Conservation (phyloP, 1,140 invertebrate species). For the Teleogryllus occipitalis region DNA sequence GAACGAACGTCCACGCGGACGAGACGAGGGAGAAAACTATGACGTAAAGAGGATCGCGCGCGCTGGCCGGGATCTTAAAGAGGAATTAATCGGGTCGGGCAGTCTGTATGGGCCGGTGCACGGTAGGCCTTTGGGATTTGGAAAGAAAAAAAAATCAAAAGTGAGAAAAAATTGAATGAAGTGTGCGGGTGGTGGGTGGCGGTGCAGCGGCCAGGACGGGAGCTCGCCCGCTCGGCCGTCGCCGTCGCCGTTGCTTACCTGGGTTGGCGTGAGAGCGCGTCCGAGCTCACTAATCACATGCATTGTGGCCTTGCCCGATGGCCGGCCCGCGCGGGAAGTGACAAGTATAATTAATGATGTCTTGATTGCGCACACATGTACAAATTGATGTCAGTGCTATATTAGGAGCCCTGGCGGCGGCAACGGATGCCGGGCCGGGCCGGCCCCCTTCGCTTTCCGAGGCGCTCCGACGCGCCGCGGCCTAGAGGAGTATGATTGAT, state of each 20-base stretch:
- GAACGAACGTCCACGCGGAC: not conserved
- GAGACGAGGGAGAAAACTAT: conserved; percentile 1
- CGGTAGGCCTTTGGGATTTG: too few relatives aligned
- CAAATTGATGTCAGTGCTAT: conserved; percentile 22
- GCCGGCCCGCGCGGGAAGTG: conserved; percentile 16
- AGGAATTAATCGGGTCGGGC: conserved; percentile 16
- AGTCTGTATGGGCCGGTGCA: not conserved
- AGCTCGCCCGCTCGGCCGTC: too few relatives aligned
- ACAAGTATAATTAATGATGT: conserved; percentile 26
- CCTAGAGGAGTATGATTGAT: conserved; percentile 7
- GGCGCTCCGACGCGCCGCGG: too few relatives aligned
- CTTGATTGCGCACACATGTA: conserved; percentile 23
- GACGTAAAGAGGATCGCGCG: not conserved
- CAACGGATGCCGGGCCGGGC: too few relatives aligned
- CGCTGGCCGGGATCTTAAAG: conserved; percentile 12
- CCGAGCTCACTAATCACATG: conserved; percentile 15
- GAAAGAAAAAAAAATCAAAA: too few relatives aligned
- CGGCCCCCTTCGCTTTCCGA: too few relatives aligned
- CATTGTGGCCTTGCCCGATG: conserved; percentile 19
- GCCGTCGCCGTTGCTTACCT: not conserved
- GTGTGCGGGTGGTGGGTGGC: too few relatives aligned
- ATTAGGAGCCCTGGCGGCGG: conserved; percentile 14
- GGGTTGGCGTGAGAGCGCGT: not conserved
- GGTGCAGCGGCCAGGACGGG: too few relatives aligned
- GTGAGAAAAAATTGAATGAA: too few relatives aligned